Conservation (phyloP, 2,888 invertebrate genomes). For the Venusia cambrica region DNA sequence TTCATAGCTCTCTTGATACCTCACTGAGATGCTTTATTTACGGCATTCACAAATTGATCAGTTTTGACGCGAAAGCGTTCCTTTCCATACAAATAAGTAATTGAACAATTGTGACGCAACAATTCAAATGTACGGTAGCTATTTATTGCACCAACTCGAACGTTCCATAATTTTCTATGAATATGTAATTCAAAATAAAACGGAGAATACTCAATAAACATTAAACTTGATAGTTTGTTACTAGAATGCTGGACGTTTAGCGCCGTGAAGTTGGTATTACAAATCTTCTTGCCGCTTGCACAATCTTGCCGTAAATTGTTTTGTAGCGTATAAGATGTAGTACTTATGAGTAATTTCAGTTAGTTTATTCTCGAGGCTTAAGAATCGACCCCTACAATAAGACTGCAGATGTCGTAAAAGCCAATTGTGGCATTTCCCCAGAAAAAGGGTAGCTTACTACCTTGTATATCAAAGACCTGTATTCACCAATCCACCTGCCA, state of each 20-base stretch:
- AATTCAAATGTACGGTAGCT: conserved; percentile 35
- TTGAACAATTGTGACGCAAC: conserved; percentile 23
- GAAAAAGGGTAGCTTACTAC: too few relatives aligned
- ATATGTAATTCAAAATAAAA: conserved; percentile 47
- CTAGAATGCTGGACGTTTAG: conserved; percentile 20
- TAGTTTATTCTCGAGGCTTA: conserved; percentile 12
- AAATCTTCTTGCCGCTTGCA: conserved; percentile 15
- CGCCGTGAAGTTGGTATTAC: conserved; percentile 26
- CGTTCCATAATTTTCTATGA: conserved; percentile 47
- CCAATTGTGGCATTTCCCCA: too few relatives aligned
- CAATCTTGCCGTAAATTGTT: conserved; percentile 14
- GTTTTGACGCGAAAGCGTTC: conserved; percentile 13
- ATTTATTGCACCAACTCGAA: conserved; percentile 36
- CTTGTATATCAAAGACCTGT: too few relatives aligned
- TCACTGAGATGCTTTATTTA: too few relatives aligned
- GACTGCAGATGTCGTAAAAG: too few relatives aligned
- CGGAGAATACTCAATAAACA: conserved; percentile 42
- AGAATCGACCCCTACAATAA: too few relatives aligned
- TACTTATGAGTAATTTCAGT: conserved; percentile 5
- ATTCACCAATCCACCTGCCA: too few relatives aligned
- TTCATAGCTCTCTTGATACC: too few relatives aligned
- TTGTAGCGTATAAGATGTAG: conserved; percentile 4
- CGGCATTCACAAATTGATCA: too few relatives aligned
- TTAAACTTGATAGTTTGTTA: conserved; percentile 37
- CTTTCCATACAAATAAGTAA: conserved; percentile 21